Evolutionary conservation across 2,888 invertebrate species (phyloP).

Genomic region (Pterostichus niger): DNA sequence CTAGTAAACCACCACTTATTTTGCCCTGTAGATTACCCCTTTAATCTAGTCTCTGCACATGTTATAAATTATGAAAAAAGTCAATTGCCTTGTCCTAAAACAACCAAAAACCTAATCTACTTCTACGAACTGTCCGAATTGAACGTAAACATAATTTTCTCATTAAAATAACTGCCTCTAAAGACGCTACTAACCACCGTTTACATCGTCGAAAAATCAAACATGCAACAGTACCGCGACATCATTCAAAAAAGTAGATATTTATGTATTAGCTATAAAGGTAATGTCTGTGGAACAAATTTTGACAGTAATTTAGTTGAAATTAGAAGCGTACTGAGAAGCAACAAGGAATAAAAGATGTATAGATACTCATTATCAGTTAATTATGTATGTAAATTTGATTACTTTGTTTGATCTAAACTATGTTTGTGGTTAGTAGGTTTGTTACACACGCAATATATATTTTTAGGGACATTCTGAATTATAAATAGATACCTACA

Average conservation of each 20-base stretch:
- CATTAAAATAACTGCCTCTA: conserved; percentile 45
- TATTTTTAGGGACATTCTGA: conserved; percentile 20
- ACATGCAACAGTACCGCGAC: conserved; percentile 31
- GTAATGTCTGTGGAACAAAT: not conserved
- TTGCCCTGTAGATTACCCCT: too few species aligned
- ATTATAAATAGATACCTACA: conserved; percentile 2
- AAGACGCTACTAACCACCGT: conserved; percentile 31
- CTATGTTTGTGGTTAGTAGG: conserved; percentile 41
- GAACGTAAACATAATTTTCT: conserved; percentile 36
- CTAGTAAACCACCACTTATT: too few species aligned
- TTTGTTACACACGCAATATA: conserved; percentile 61
- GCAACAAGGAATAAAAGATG: not conserved
- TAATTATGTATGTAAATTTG: not conserved
- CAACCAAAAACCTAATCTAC: conserved; percentile 24
- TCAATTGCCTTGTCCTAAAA: conserved; percentile 28
- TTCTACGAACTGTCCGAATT: conserved; percentile 40
- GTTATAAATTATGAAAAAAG: conserved; percentile 16
- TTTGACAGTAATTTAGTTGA: not conserved
- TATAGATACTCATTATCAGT: not conserved
- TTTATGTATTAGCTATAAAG: not conserved
- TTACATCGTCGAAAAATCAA: conserved; percentile 33
- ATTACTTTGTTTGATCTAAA: conserved; percentile 7
- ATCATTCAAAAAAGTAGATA: not conserved
- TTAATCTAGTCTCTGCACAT: too few species aligned
- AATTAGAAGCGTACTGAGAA: not conserved